phyloP scores from a whole-genome alignment of 2,888 invertebrate species.

The Chloroclysta siterata region DNA sequence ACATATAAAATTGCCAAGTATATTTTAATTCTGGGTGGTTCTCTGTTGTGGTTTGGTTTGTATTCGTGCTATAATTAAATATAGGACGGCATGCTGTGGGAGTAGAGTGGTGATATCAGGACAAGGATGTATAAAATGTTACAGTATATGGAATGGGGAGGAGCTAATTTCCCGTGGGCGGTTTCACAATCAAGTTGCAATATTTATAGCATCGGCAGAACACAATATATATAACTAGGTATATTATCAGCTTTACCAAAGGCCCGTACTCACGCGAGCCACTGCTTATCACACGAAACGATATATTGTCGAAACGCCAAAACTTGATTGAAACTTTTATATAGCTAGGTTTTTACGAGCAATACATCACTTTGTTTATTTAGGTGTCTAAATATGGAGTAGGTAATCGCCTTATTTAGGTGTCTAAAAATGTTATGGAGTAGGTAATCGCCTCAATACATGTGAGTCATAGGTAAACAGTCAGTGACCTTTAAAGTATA shows the following conservation, averaged over 20 bases:
- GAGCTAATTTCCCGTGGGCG: constrained; percentile 62
- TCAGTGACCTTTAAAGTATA: constrained; percentile 9
- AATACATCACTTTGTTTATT: constrained; percentile 9
- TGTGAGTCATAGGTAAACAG: constrained; percentile 7
- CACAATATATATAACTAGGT: constrained; percentile 37
- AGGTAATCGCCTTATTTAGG: constrained; percentile 1
- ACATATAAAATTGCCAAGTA: background rate
- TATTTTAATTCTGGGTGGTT: constrained; percentile 11
- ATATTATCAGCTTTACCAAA: constrained; percentile 43
- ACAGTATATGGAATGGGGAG: constrained; percentile 45
- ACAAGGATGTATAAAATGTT: constrained; percentile 42
- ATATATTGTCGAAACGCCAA: constrained; percentile 37
- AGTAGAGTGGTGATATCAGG: constrained; percentile 16
- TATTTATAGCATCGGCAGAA: constrained; percentile 56
- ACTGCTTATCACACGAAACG: constrained; percentile 54
- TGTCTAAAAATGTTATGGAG: background rate
- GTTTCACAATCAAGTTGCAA: constrained; percentile 57
- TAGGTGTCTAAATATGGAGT: background rate
- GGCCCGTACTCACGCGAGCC: constrained; percentile 54
- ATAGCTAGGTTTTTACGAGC: constrained; percentile 20
- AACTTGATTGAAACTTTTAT: constrained; percentile 37
- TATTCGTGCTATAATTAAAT: constrained; percentile 19
- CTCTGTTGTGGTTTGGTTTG: background rate
- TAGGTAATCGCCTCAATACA: background rate
- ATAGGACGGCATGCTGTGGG: constrained; percentile 16